Percentiles rank a stretch among this genome's conserved stretches.
Conservation (phyloP, 2,888 invertebrate species). For the Scaptodrosophila latifasciaeformis region DNA sequence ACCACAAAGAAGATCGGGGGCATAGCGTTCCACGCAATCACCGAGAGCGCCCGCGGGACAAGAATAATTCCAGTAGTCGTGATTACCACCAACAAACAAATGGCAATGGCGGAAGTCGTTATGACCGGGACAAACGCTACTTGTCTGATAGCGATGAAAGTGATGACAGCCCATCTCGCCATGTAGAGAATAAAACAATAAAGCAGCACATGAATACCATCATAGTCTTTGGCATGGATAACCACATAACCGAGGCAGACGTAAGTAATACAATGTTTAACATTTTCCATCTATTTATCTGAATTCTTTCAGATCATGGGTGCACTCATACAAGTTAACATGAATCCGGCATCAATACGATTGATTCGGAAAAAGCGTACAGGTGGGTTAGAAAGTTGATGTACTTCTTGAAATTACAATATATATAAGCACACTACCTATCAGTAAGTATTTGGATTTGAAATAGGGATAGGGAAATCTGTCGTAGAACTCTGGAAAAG, state of each 20-base stretch:
- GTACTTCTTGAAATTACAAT: too few relatives aligned
- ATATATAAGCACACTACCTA: slow-evolving; percentile 27
- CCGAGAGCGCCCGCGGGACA: slow-evolving; percentile 45
- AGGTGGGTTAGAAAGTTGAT: slow-evolving; percentile 78
- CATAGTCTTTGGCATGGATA: slow-evolving; percentile 84
- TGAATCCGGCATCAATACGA: slow-evolving; percentile 87
- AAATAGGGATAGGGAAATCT: slow-evolving; percentile 31
- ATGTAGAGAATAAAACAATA: slow-evolving; percentile 76
- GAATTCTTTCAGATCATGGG: slow-evolving; percentile 86
- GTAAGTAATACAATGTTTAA: too few relatives aligned
- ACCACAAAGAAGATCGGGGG: slow-evolving; percentile 71
- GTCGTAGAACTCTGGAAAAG: too few relatives aligned
- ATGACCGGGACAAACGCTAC: slow-evolving; percentile 49
- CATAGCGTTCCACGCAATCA: slow-evolving; percentile 39
- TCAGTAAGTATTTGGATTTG: too few relatives aligned
- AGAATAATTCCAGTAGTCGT: slow-evolving; percentile 44
- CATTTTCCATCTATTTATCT: too few relatives aligned
- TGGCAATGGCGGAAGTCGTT: too few relatives aligned
- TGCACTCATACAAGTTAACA: slow-evolving; percentile 83
- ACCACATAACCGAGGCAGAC: slow-evolving; percentile 87
- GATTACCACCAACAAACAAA: slow-evolving; percentile 46
- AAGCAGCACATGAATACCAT: slow-evolving; percentile 80
- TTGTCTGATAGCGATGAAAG: slow-evolving; percentile 72
- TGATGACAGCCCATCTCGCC: slow-evolving; percentile 42
- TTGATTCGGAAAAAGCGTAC: slow-evolving; percentile 89